phyloP scores from a whole-genome alignment of 2,888 invertebrate genomes.

The Cryptosula pallasiana region DNA sequence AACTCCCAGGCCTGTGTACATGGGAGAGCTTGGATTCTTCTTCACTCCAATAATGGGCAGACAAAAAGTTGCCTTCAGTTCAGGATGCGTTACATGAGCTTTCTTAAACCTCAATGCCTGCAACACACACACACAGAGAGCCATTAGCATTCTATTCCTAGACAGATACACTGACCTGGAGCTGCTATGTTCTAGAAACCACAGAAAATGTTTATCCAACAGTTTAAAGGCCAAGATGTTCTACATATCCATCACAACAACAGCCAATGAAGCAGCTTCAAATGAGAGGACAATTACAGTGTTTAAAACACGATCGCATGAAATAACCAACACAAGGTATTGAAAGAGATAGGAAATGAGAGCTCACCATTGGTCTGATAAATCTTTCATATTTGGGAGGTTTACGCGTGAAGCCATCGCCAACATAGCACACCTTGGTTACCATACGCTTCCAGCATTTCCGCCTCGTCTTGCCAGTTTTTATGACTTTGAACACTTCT shows the following conservation, averaged over 20 bases:
- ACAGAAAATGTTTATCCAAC: no score
- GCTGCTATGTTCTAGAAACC: no score
- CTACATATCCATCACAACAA: no score
- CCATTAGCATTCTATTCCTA: no score
- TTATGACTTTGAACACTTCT: slow-evolving; percentile 90
- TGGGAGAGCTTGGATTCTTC: slow-evolving; percentile 93
- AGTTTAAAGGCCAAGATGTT: no score
- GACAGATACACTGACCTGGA: no score
- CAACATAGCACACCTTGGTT: slow-evolving; percentile 95
- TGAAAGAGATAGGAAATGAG: no score
- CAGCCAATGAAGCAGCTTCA: no score
- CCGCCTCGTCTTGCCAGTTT: slow-evolving; percentile 82
- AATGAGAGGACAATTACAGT: no score
- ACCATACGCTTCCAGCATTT: slow-evolving; percentile 93
- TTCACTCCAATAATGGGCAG: slow-evolving; percentile 97
- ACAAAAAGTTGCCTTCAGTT: slow-evolving; percentile 93
- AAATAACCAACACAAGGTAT: no score
- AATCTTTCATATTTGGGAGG: slow-evolving; percentile 98
- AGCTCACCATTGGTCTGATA: slow-evolving; percentile 80
- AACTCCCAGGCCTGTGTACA: slow-evolving; percentile 94
- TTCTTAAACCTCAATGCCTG: slow-evolving; percentile 83
- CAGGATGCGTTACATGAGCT: slow-evolving; percentile 98
- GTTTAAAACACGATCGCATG: no score
- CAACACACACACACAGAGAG: no score
- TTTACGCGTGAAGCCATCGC: slow-evolving; percentile 96